A percentile compares a stretch with the other conserved stretches of the same genome.
These are phyloP conservation scores for Apolygus lucorum DNA, from an alignment of 1,140 invertebrate species.

Conservation along the genomic window DNA sequence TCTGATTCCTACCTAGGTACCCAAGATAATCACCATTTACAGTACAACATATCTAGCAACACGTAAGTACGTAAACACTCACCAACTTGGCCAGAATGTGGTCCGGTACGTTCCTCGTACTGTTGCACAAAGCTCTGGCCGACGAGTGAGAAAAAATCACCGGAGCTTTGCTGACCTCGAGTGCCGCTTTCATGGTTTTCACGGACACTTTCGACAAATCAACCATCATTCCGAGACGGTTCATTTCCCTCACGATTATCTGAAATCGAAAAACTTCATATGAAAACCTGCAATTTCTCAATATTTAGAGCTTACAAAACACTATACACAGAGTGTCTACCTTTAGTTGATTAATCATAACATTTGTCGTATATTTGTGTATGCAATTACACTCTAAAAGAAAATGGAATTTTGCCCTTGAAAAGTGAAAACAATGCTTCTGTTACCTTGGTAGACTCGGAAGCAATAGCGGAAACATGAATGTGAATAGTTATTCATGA, in stretches of 20 bases:
- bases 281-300: no score
- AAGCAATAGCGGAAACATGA: no score
- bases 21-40: no score
- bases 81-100: slow-evolving; percentile 71
- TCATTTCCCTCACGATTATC: slow-evolving; percentile 75
- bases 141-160: slow-evolving; percentile 90
- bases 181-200: slow-evolving; percentile 72
- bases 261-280: slow-evolving; percentile 34
- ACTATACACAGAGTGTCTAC: no score
- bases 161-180: slow-evolving; percentile 71
- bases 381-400: neutral
- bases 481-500: no score
- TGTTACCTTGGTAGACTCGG: neutral
- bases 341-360: no score
- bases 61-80: no score
- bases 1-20: no score
- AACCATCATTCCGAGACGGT: slow-evolving; percentile 86
- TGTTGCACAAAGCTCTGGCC: slow-evolving; percentile 75
- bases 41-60: no score
- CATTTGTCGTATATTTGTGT: neutral
- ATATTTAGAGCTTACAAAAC: no score
- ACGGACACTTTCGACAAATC: slow-evolving; percentile 84
- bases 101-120: slow-evolving; percentile 80
- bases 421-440: neutral
- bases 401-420: neutral